Base-by-base conservation (phyloP, 30 jellyfish, hydroid and myxozoan genomes). In the Turritopsis dohrnii region DNA sequence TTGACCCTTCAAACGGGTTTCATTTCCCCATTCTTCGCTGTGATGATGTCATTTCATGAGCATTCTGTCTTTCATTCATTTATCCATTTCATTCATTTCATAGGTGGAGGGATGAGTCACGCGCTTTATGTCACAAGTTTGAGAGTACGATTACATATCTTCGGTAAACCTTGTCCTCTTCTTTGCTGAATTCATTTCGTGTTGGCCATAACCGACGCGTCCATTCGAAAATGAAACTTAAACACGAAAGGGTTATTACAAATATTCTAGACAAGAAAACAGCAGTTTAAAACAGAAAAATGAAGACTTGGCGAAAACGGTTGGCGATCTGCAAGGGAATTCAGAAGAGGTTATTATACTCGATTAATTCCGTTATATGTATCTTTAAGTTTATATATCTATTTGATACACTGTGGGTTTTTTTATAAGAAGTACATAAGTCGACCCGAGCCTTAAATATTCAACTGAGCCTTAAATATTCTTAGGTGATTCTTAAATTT, bases 61-160 rank as follows among this genome's bases (percentile, higher is more conserved):
- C 60, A 41, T 41, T 5, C 60, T 41, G 60, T 41, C 60, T 41
- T 41, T 41, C 60, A 41, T 41, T 41, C 60, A 41, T 41, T 41
- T 41, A 5, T 41, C 60, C 13, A 13, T 41, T 41, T 41, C 60
- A 41, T 41, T 41, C 60, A 41, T 41, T 41, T 41, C 60, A 41
- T 29, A 92, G 98, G 73, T 92, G 95, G 96, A 72, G 96, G 71
- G 98, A 92, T 18, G 96, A 92, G 66, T 84, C 96, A 27, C 80
- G 87, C 74, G 23, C 79, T 28, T 86, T 85, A 87, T 9, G 92
- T 23, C 95, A 92, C 52, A 92, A 92, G 60, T 88, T 83, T 69
- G 98, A 92, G 85, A 29, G 87, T 0, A 80, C 92, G 52, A 80
- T 87, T 29, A 53, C 83, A 54, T 95, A 92, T 21, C 85, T 92